These are phyloP conservation scores for Andrena dorsata DNA, from an alignment of 2,888 invertebrate genomes.

Conservation along the genomic window DNA sequence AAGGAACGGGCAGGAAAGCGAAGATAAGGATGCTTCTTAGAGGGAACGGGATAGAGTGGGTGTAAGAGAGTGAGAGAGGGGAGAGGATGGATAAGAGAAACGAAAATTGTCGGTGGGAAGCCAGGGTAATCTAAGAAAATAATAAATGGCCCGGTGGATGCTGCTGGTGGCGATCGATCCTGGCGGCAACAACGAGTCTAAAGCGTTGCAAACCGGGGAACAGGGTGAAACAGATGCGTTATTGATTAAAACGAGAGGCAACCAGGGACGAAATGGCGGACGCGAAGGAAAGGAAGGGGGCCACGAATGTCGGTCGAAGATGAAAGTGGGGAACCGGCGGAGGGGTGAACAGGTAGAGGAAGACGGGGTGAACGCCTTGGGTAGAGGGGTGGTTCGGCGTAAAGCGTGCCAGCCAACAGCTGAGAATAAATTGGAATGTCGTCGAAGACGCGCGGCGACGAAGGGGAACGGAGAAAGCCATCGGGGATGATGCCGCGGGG, in stretches of 20 bases:
- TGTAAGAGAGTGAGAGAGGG: too few relatives aligned
- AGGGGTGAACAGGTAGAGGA: slow-evolving; percentile 9
- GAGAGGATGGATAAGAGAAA: background rate
- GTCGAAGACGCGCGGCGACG: slow-evolving; percentile 63
- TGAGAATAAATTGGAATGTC: slow-evolving; percentile 76
- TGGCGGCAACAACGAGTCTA: background rate
- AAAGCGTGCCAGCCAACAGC: slow-evolving; percentile 73
- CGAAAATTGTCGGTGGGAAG: slow-evolving; percentile 2
- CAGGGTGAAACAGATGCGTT: slow-evolving; percentile 32
- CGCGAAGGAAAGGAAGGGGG: background rate
- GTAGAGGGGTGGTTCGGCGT: slow-evolving; percentile 53
- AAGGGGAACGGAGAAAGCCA: slow-evolving; percentile 47
- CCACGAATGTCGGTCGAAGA: slow-evolving; percentile 49
- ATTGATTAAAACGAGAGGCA: slow-evolving; percentile 36
- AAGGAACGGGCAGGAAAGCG: slow-evolving; percentile 35
- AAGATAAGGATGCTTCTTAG: slow-evolving; percentile 4
- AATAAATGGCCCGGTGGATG: slow-evolving; percentile 23
- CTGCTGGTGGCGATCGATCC: background rate
- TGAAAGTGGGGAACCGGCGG: slow-evolving; percentile 49
- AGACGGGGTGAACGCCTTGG: slow-evolving; percentile 36
- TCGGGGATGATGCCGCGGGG: slow-evolving; percentile 67
- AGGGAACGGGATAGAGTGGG: background rate
- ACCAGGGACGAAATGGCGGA: slow-evolving; percentile 17
- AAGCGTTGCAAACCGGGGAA: background rate
- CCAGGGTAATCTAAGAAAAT: slow-evolving; percentile 28